Conservation (phyloP, 1,140 invertebrate genomes). For the Cryptotermes secundus region DNA sequence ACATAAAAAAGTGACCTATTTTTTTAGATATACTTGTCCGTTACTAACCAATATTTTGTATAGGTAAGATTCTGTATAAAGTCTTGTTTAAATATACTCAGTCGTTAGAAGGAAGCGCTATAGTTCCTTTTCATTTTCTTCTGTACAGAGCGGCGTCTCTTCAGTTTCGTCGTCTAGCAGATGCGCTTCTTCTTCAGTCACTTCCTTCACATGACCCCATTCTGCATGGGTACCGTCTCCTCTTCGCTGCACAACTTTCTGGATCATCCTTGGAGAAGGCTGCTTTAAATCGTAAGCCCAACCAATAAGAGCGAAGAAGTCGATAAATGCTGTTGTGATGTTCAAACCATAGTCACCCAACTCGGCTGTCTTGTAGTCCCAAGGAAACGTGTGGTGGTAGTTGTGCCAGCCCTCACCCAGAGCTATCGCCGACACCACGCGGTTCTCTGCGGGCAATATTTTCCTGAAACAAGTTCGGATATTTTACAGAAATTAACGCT, state of each 20-base stretch:
- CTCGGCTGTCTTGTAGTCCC: conserved; percentile 59
- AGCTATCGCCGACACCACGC: neutral
- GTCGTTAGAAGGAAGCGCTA: too few species aligned
- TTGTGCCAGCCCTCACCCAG: conserved; percentile 56
- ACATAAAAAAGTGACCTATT: too few species aligned
- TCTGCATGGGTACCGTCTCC: conserved; percentile 59
- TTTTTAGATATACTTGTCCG: too few species aligned
- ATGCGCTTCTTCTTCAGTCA: neutral
- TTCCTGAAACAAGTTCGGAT: neutral
- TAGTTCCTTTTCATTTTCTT: too few species aligned
- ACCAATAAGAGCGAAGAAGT: conserved; percentile 53
- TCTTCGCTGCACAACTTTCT: conserved; percentile 52
- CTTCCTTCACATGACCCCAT: conserved; percentile 33
- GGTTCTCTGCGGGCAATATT: neutral
- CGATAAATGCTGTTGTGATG: conserved; percentile 56
- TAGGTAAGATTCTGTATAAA: too few species aligned
- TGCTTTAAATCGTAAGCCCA: conserved; percentile 53
- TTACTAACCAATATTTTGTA: too few species aligned
- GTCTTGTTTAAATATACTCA: too few species aligned
- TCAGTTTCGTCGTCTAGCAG: too few species aligned
- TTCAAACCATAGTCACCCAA: conserved; percentile 52
- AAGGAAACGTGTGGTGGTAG: conserved; percentile 65
- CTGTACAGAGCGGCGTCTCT: too few species aligned
- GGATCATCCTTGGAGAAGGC: conserved; percentile 45
- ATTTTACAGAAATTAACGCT: too few species aligned